A percentile compares a stretch with the other conserved stretches of the same genome.
Conservation (phyloP, 1,140 invertebrate genomes). For the silkworm (Bombyx mori) region ASM3026992v2 NC_085121.1:5740501-5741000, state of each 20-base stretch:
- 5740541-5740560: too few relatives aligned
- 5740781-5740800: slow-evolving; percentile 65
- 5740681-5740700: slow-evolving; percentile 54
- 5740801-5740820: slow-evolving; percentile 58
- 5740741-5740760: slow-evolving; percentile 55
- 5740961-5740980: too few relatives aligned
- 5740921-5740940: slow-evolving; percentile 41
- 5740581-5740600: too few relatives aligned
- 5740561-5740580: too few relatives aligned
- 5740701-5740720: slow-evolving; percentile 64
- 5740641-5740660: background rate
- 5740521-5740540: too few relatives aligned
- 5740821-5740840: slow-evolving; percentile 52
- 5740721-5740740: slow-evolving; percentile 70
- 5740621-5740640: background rate
- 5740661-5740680: slow-evolving; percentile 9
- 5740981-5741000: too few relatives aligned
- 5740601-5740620: slow-evolving; percentile 12
- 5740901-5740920: slow-evolving; percentile 25
- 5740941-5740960: slow-evolving; percentile 12
- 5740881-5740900: slow-evolving; percentile 31
- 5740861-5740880: slow-evolving; percentile 56
- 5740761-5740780: slow-evolving; percentile 56
- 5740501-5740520: too few relatives aligned
- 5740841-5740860: slow-evolving; percentile 34